Percentiles rank a stretch among this genome's conserved stretches.
Evolutionary conservation across 2,797 vertebrate species (phyloP).

Genomic region (Zenarchopterus dispar): DNA sequence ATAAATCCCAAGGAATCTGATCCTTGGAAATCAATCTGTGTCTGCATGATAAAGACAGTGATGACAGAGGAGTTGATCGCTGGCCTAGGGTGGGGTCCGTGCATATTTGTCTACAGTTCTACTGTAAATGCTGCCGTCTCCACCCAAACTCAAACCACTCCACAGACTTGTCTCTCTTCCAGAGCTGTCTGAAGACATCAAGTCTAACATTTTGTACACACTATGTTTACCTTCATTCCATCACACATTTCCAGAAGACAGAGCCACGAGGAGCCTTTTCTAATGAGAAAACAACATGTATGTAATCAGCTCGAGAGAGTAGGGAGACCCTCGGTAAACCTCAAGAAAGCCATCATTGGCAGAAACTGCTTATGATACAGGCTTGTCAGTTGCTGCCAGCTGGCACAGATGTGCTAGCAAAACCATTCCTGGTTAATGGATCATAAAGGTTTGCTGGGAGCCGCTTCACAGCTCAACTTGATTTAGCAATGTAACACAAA

Average conservation of each 20-base stretch:
- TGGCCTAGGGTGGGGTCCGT: slow-evolving; percentile 75
- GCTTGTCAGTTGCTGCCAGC: slow-evolving; percentile 62
- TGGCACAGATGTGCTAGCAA: slow-evolving; percentile 66
- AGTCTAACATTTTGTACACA: slow-evolving; percentile 62
- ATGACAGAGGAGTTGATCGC: slow-evolving; percentile 80
- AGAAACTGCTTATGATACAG: slow-evolving; percentile 59
- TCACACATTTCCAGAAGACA: slow-evolving; percentile 64
- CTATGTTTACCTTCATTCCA: slow-evolving; percentile 69
- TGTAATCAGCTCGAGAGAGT: slow-evolving; percentile 71
- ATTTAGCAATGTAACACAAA: slow-evolving; percentile 77
- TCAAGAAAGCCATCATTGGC: slow-evolving; percentile 69
- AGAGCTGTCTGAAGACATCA: slow-evolving; percentile 69
- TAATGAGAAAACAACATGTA: slow-evolving; percentile 79
- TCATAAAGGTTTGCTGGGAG: slow-evolving; percentile 78
- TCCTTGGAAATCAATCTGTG: slow-evolving; percentile 78
- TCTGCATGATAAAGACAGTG: slow-evolving; percentile 78
- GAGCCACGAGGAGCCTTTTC: slow-evolving; percentile 57
- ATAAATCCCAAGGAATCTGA: slow-evolving; percentile 71
- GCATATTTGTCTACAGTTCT: slow-evolving; percentile 82
- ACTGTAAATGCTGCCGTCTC: slow-evolving; percentile 80
- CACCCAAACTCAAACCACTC: slow-evolving; percentile 80
- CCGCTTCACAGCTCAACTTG: slow-evolving; percentile 73
- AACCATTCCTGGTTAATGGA: slow-evolving; percentile 71
- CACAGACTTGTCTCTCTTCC: slow-evolving; percentile 72
- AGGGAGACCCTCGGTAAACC: slow-evolving; percentile 64